phyloP scores from a whole-genome alignment of 1,140 invertebrate species.

The Berghia stephanieae region DNA sequence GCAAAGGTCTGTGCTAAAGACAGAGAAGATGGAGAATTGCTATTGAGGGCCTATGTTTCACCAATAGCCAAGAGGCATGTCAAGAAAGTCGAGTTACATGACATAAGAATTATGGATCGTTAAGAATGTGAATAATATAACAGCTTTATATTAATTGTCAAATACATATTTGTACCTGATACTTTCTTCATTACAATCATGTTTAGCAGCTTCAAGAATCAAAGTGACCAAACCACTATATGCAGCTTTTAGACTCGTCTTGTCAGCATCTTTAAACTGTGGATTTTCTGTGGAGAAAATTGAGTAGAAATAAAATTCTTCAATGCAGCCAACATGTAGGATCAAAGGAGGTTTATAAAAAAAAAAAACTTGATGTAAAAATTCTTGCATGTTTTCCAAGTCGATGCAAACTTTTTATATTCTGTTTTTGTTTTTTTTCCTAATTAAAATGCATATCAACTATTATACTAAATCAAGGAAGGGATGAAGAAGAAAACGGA shows the following conservation, averaged over 20 bases:
- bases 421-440: not conserved
- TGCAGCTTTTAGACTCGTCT: constrained; percentile 45
- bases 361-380: constrained; percentile 9
- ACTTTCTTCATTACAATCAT: constrained; percentile 43
- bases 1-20: no score
- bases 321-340: no score
- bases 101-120: not conserved
- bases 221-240: constrained; percentile 42
- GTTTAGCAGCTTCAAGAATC: constrained; percentile 49
- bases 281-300: constrained; percentile 41
- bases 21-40: no score
- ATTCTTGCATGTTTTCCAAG: not conserved
- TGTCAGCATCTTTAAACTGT: constrained; percentile 44
- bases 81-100: not conserved
- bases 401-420: not conserved
- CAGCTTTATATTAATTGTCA: not conserved
- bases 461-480: no score
- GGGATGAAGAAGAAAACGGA: no score
- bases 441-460: no score
- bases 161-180: constrained; percentile 35
- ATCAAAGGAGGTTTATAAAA: not conserved
- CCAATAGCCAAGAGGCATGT: no score
- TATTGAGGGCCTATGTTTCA: no score
- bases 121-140: not conserved
- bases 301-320: no score